A percentile compares a stretch with the other conserved stretches of the same genome.
Evolutionary conservation across 2,797 vertebrate species (phyloP).

Genomic region (Paguma larvata): DNA sequence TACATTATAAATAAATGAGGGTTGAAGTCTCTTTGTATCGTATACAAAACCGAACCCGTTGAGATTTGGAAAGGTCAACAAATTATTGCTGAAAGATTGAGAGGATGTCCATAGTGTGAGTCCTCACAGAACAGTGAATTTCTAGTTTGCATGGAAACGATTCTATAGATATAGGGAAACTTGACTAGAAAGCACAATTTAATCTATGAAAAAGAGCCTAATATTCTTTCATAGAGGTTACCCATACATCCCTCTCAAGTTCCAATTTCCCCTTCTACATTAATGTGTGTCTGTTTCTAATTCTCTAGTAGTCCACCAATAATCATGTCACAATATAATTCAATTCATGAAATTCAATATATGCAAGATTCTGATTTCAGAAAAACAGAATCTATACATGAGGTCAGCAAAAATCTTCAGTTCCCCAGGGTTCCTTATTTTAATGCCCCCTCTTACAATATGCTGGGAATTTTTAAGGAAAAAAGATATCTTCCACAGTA

Average conservation of each 20-base stretch:
- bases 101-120: background rate
- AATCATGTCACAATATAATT: conserved; percentile 37
- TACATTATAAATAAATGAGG: conserved; percentile 7
- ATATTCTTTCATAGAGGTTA: background rate
- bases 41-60: background rate
- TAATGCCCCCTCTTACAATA: conserved; percentile 41
- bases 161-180: background rate
- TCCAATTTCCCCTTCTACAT: conserved; percentile 44
- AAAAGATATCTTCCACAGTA: background rate
- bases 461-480: background rate
- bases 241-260: background rate
- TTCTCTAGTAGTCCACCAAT: conserved; percentile 54
- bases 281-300: conserved; percentile 55
- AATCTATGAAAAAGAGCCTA: conserved; percentile 17
- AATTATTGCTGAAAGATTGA: conserved; percentile 23
- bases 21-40: conserved; percentile 31
- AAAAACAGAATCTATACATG: conserved; percentile 36
- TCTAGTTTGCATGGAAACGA: conserved; percentile 50
- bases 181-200: conserved; percentile 5
- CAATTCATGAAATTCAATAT: conserved; percentile 48
- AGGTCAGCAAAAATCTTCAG: conserved; percentile 54
- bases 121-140: background rate
- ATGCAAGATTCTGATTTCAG: conserved; percentile 47
- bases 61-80: background rate
- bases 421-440: background rate